Evolutionary conservation across 2,888 invertebrate species (phyloP), one percentile per base, ranked within the genome.

Genomic region (Trachelus tabidus): DNA sequence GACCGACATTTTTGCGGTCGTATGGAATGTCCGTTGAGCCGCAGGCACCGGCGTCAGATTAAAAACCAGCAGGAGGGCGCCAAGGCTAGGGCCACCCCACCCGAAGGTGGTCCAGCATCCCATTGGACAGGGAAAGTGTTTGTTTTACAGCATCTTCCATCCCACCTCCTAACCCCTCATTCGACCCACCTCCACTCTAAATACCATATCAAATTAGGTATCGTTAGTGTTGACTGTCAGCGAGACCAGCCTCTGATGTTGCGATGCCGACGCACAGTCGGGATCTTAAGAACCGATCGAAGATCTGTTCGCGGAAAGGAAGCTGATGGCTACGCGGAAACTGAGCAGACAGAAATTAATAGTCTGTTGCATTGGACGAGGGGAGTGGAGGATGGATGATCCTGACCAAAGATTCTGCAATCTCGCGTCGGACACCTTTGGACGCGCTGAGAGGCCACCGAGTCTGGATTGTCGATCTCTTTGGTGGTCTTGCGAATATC

Each of bases 1-100:
- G 84, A 85, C 84, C 87, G 85, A 86, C 85, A 87, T 87, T 87
- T 85, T 83, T 87, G 85, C 78, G 87, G 87, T 85, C 78, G 56
- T 73, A 76, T 75, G 85, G 83, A 87, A 87, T 85, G 81, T 81
- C 79, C 80, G 79, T 76, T 75, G 73, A 69, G 75, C 69, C 78
- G 76, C 75, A 37, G n/a, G 40, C 37, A 77, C 68, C 56, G 82
- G 81, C 79, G 79, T 76, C 82, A 81, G 83, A 85, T 85, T 82
- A 83, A 83, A 86, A 84, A 83, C 84, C 83, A 80, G 79, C 56
- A 56, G 23, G 56, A 56, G 56, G 56, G 56, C 56, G 9, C 56
- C 56, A 9, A 56, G 56, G 9, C 56, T 1, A 23, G 56, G 56
- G 2, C 23, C 9, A 56, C 23, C 56, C 56, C 56, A 23, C 23